A percentile compares a stretch with the other conserved stretches of the same genome.
Conservation (phyloP, 2,113 vertebrate species). For the Excalfactoria chinensis region DNA sequence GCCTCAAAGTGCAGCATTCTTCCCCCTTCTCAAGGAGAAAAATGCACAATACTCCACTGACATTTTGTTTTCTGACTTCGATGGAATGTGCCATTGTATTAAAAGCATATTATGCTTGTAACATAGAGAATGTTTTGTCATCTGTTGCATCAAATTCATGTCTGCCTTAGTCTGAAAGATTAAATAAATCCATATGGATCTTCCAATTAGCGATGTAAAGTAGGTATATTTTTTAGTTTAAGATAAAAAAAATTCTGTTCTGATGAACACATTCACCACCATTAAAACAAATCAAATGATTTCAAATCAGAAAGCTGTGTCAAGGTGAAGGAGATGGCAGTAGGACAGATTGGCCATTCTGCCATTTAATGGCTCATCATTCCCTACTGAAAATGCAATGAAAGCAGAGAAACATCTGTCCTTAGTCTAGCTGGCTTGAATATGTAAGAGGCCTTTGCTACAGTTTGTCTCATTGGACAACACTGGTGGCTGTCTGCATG, state of each 20-base stretch:
- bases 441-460: not conserved
- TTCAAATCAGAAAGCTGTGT: not conserved
- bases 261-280: not conserved
- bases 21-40: not conserved
- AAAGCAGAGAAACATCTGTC: constrained; percentile 15
- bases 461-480: not conserved
- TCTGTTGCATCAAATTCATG: constrained; percentile 6
- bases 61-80: constrained; percentile 3
- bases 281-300: not conserved
- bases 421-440: not conserved
- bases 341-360: not conserved
- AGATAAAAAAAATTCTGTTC: not conserved
- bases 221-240: not conserved
- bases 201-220: not conserved
- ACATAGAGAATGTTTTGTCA: constrained; percentile 25
- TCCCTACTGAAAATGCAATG: not conserved
- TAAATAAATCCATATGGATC: not conserved
- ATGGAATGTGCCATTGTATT: not conserved
- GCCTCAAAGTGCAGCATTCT: not conserved
- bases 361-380: not conserved
- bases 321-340: not conserved
- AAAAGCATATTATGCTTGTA: constrained; percentile 39
- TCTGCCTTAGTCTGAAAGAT: constrained; percentile 10
- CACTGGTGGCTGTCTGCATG: not conserved
- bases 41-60: not conserved